Base-by-base conservation (phyloP, 1,140 invertebrate species). In the Sarcophaga bullata region DNA sequence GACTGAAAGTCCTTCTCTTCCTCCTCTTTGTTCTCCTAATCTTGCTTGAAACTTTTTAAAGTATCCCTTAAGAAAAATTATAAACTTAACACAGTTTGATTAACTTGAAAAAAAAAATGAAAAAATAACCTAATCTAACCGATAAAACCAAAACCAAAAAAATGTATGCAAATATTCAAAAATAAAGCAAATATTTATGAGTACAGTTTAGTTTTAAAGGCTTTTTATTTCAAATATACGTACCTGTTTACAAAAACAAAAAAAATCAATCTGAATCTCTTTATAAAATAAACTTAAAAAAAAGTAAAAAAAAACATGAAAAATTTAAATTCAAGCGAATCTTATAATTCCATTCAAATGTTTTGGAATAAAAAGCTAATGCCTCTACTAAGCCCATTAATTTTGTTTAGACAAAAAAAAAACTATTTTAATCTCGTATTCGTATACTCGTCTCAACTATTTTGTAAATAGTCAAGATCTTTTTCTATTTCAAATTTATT, bases 141-240 rank as follows among this genome's bases (percentile, higher is more conserved):
- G 11, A n/a, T 78, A 48, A 76, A 50, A n/a, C n/a, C 3, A 49
- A 47, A 76, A 78, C 3, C 17, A 25, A 19, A 78, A 76, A 76
- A n/a, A 62, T 62, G 25, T 37, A 37, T 37, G 25, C 25, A 37
- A 37, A 1, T 37, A 15, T 50, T 76, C 13, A 0, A 50, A 78
- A 73, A 73, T 73, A 73, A 73, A 73, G 25, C 7, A 73, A 25
- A 8, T 19, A 73, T 10, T 73, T 15, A 73, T 46, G 6, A 8
- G 7, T 50, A 52, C 48, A n/a, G n/a, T 52, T 17, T 78, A n/a
- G 9, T 72, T 25, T 72, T 47, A 68, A 68, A 9, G 13, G 62
- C 75, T 78, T 78, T 78, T 78, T 46, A 19, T 78, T 78, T 52
- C 7, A 50, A 78, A 78, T 78, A 78, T 78, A 68, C 62, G 75